phyloP scores from a whole-genome alignment of 2,888 invertebrate genomes.

The Epinotia ramella region DNA sequence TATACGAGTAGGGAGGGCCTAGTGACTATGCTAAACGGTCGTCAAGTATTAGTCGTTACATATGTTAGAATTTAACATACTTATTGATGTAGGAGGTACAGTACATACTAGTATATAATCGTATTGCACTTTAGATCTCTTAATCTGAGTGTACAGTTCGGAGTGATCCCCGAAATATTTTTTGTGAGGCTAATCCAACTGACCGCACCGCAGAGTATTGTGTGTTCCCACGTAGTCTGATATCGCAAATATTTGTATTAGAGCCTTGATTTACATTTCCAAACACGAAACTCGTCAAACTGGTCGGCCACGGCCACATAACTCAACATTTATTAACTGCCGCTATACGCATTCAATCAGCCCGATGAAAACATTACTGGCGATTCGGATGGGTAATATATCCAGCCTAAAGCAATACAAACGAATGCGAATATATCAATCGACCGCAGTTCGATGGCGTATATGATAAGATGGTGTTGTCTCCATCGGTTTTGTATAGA shows the following conservation, averaged over 20 bases:
- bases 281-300: constrained; percentile 28
- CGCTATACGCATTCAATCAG: constrained; percentile 41
- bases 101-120: no score
- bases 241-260: constrained; percentile 30
- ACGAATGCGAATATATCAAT: constrained; percentile 41
- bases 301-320: neutral
- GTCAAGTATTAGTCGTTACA: no score
- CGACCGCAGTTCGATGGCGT: constrained; percentile 37
- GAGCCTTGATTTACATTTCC: constrained; percentile 37
- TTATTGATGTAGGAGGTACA: no score
- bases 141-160: neutral
- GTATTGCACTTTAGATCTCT: neutral
- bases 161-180: neutral
- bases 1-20: no score
- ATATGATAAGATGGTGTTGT: constrained; percentile 31
- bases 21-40: no score
- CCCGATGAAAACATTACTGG: constrained; percentile 42
- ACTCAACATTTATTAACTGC: constrained; percentile 31
- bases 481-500: constrained; percentile 7
- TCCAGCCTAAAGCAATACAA: constrained; percentile 45
- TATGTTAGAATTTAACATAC: no score
- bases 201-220: neutral
- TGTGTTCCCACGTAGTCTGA: constrained; percentile 20
- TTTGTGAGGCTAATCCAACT: neutral
- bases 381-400: constrained; percentile 35